These are phyloP conservation scores for Hiodon tergisus DNA, from an alignment of 2,113 vertebrate genomes.

Conservation along the genomic window DNA sequence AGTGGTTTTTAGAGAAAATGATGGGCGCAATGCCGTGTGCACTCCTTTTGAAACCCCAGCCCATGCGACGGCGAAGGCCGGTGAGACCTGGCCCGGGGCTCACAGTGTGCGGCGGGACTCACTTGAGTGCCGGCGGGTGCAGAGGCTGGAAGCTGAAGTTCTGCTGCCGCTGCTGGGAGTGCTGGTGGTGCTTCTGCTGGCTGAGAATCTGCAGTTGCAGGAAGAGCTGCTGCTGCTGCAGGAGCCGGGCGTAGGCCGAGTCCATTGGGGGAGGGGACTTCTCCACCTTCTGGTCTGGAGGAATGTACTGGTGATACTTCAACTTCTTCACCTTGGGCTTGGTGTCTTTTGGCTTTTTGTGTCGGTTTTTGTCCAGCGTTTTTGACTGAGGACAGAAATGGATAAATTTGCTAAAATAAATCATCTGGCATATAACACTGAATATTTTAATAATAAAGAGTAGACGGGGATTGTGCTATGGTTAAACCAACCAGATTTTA, in stretches of 20 bases:
- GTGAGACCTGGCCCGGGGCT: not conserved
- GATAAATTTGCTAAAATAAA: too few relatives aligned
- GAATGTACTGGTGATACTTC: constrained; percentile 99
- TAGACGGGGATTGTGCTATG: too few relatives aligned
- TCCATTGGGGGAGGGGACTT: constrained; percentile 97
- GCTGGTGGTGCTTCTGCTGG: constrained; percentile 84
- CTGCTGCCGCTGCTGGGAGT: constrained; percentile 50
- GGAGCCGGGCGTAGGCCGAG: constrained; percentile 87
- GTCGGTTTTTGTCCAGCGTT: constrained; percentile 80
- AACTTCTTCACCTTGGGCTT: constrained; percentile 98
- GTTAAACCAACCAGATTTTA: not conserved
- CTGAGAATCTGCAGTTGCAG: constrained; percentile 97
- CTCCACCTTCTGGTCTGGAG: constrained; percentile 94
- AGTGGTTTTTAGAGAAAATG: too few relatives aligned
- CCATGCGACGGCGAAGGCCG: not conserved
- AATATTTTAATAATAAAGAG: too few relatives aligned
- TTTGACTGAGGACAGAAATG: constrained; percentile 66
- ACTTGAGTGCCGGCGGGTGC: constrained; percentile 75
- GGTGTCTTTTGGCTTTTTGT: constrained; percentile 97
- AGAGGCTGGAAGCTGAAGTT: constrained; percentile 78
- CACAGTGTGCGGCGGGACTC: constrained; percentile 45
- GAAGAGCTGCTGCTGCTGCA: constrained; percentile 97
- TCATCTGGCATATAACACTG: too few relatives aligned
- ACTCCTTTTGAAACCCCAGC: too few relatives aligned
- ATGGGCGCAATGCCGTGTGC: too few relatives aligned